Conservation (phyloP, 2,888 invertebrate genomes). For the Sabatieria punctata region DNA sequence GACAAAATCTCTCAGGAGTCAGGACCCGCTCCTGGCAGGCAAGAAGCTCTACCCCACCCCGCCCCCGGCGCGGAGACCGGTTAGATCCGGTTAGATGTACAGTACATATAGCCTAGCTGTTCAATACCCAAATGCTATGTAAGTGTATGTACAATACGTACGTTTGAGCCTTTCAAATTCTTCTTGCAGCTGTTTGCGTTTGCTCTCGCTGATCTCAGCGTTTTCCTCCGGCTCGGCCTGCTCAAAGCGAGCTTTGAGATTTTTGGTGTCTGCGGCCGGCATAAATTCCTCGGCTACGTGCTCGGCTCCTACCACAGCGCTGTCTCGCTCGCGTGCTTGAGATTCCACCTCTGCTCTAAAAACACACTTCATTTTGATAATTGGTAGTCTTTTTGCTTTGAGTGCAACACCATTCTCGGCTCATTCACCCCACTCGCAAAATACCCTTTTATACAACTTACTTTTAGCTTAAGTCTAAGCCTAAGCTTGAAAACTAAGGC, state of each 20-base stretch:
- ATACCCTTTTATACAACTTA: too few species aligned
- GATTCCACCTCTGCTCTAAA: constrained; percentile 9
- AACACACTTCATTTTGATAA: neutral
- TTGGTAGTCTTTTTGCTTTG: neutral
- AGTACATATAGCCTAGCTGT: too few species aligned
- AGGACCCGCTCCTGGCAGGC: too few species aligned
- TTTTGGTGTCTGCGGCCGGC: constrained; percentile 16
- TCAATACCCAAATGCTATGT: too few species aligned
- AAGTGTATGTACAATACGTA: constrained; percentile 13
- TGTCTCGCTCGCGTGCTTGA: constrained; percentile 5
- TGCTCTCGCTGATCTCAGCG: constrained; percentile 28
- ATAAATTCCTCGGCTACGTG: neutral
- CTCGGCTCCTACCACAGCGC: neutral
- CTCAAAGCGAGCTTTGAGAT: constrained; percentile 30
- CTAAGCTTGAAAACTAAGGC: too few species aligned
- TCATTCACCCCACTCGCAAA: too few species aligned
- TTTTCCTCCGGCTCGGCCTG: constrained; percentile 28
- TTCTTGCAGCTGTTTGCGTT: constrained; percentile 31
- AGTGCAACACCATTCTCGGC: too few species aligned
- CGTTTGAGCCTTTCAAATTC: constrained; percentile 28
- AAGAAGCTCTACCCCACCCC: too few species aligned
- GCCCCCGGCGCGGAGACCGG: too few species aligned
- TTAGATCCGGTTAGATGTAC: too few species aligned
- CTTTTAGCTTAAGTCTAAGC: too few species aligned
- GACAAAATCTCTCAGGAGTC: too few species aligned